These are phyloP conservation scores for Cinclus mexicanus DNA, from an alignment of 2,113 vertebrate genomes.

Conservation along the genomic window DNA sequence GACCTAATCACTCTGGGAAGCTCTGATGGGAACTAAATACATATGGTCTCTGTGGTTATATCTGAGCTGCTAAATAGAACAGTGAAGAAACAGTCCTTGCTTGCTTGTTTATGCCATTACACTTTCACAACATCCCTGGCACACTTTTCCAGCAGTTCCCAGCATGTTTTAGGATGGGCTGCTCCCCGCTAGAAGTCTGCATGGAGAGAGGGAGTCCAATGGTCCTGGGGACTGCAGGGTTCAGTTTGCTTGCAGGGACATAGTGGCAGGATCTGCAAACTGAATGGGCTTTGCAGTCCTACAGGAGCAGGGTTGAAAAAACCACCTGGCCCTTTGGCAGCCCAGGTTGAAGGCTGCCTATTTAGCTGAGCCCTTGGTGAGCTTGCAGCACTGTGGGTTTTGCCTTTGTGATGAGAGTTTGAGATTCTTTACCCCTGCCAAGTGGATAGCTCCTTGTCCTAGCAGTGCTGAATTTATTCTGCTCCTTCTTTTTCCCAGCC, in stretches of 20 bases:
- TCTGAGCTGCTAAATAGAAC: background rate
- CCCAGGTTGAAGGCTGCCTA: background rate
- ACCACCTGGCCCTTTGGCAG: background rate
- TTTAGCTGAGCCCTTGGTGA: background rate
- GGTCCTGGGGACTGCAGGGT: background rate
- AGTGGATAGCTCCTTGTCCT: background rate
- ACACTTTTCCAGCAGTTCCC: background rate
- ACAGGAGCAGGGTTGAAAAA: background rate
- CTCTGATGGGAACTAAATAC: background rate
- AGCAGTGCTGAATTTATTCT: background rate
- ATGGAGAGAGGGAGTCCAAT: accelerated
- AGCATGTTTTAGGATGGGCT: background rate
- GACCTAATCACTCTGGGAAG: background rate
- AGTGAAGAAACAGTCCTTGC: background rate
- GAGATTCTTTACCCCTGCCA: background rate
- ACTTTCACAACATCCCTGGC: background rate
- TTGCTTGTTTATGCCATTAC: background rate
- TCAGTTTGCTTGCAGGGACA: background rate
- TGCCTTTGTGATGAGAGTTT: background rate
- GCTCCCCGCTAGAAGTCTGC: background rate
- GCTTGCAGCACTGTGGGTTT: background rate
- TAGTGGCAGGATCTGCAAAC: background rate
- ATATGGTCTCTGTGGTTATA: background rate
- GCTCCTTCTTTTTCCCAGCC: background rate
- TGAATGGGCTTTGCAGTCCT: background rate